Conservation (phyloP, 1,140 invertebrate species). For the Drosophila saltans region DNA sequence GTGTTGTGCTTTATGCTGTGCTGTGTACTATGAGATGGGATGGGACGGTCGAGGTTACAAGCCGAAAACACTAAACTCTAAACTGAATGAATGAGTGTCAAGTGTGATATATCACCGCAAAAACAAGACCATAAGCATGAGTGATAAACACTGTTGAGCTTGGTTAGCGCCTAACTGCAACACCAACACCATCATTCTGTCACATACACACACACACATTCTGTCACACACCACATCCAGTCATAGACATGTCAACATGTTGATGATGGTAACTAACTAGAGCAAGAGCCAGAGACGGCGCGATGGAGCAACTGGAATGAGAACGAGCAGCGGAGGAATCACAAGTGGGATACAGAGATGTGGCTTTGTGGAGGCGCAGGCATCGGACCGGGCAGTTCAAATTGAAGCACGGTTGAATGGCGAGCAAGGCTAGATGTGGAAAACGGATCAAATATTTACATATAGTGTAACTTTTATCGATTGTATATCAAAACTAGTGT, state of each 20-base stretch:
- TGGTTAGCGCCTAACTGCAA: constrained; percentile 55
- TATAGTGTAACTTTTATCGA: too few species aligned
- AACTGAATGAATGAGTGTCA: constrained; percentile 83
- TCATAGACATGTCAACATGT: constrained; percentile 82
- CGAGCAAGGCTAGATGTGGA: too few species aligned
- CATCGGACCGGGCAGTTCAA: constrained; percentile 45
- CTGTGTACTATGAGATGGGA: background rate
- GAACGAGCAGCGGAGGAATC: constrained; percentile 11
- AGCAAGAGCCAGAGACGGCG: constrained; percentile 54
- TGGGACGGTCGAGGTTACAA: constrained; percentile 45
- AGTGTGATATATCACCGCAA: constrained; percentile 83
- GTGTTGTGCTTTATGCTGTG: background rate
- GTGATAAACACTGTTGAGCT: constrained; percentile 81
- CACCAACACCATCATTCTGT: constrained; percentile 33
- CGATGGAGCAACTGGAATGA: constrained; percentile 38
- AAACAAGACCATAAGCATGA: constrained; percentile 82
- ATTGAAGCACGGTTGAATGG: constrained; percentile 51
- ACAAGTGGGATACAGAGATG: constrained; percentile 7
- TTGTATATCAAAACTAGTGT: too few species aligned
- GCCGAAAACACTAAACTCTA: constrained; percentile 73
- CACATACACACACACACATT: constrained; percentile 40
- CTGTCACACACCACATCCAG: constrained; percentile 49
- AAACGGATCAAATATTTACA: too few species aligned
- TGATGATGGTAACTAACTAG: constrained; percentile 80
- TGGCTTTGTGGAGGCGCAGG: constrained; percentile 32